phyloP scores from a whole-genome alignment of 1,140 invertebrate species.

The Eumeta japonica region DNA sequence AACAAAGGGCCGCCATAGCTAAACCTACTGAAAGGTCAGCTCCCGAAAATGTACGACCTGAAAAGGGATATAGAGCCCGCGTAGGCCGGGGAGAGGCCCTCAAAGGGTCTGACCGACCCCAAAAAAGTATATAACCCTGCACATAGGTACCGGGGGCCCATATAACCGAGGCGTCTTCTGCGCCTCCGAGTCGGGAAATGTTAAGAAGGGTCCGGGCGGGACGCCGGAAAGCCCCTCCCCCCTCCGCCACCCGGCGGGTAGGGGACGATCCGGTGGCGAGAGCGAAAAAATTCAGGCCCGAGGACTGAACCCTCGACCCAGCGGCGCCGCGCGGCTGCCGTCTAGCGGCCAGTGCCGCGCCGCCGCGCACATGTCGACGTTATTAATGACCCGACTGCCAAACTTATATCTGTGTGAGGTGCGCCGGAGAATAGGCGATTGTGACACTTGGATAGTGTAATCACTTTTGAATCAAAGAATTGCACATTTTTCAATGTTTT shows the following conservation, averaged over 20 bases:
- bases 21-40: constrained; percentile 45
- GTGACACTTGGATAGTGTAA: too few species aligned
- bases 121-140: constrained; percentile 53
- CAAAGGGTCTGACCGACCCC: constrained; percentile 46
- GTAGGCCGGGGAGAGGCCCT: constrained; percentile 32
- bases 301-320: constrained; percentile 46
- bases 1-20: too few species aligned
- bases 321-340: too few species aligned
- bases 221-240: constrained; percentile 28
- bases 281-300: constrained; percentile 48
- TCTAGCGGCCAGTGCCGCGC: too few species aligned
- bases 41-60: too few species aligned
- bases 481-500: too few species aligned
- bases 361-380: too few species aligned
- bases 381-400: constrained; percentile 55
- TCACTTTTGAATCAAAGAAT: too few species aligned
- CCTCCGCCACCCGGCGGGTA: too few species aligned
- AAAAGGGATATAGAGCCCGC: constrained; percentile 46
- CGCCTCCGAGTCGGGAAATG: constrained; percentile 48
- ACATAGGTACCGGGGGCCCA: constrained; percentile 41
- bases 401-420: too few species aligned
- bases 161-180: constrained; percentile 48
- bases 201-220: constrained; percentile 51
- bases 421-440: too few species aligned
- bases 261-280: constrained; percentile 40